Evolutionary conservation across 2,113 vertebrate species (phyloP).

Genomic region (Pelvicachromis taeniatus): DNA sequence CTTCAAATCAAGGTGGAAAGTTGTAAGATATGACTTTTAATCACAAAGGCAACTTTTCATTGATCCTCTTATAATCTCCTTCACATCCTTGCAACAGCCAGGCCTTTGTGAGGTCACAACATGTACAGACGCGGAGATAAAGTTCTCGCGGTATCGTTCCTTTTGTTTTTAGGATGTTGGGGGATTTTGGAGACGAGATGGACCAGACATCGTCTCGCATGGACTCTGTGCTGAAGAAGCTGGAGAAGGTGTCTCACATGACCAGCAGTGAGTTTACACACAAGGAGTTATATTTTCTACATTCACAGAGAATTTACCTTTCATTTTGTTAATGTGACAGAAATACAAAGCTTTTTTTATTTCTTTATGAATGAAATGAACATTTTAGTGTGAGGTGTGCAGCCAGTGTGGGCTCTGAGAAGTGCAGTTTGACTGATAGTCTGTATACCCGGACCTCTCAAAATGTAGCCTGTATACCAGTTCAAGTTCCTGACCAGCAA

Average conservation of each 20-base stretch:
- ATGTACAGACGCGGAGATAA: not conserved
- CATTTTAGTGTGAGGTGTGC: not conserved
- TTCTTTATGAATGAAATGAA: not conserved
- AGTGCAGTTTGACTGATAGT: not conserved
- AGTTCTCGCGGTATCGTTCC: not conserved
- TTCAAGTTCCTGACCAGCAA: not conserved
- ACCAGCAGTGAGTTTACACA: conserved; percentile 71
- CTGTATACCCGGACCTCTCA: not conserved
- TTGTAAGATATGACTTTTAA: not conserved
- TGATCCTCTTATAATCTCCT: not conserved
- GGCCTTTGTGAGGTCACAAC: not conserved
- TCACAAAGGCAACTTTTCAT: not conserved
- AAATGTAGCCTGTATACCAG: not conserved
- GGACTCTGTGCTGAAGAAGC: conserved; percentile 79
- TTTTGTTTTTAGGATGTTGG: conserved; percentile 72
- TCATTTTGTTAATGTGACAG: not conserved
- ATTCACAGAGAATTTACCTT: not conserved
- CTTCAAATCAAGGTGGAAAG: not conserved
- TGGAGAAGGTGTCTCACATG: conserved; percentile 82
- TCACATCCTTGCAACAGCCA: not conserved
- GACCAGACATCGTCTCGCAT: conserved; percentile 78
- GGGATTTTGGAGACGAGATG: conserved; percentile 79
- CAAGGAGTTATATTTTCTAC: not conserved
- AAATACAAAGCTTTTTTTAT: not conserved
- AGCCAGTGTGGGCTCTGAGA: not conserved